These are phyloP conservation scores for Erithacus rubecula DNA, from an alignment of 2,797 vertebrate genomes.

Conservation along the genomic window DNA sequence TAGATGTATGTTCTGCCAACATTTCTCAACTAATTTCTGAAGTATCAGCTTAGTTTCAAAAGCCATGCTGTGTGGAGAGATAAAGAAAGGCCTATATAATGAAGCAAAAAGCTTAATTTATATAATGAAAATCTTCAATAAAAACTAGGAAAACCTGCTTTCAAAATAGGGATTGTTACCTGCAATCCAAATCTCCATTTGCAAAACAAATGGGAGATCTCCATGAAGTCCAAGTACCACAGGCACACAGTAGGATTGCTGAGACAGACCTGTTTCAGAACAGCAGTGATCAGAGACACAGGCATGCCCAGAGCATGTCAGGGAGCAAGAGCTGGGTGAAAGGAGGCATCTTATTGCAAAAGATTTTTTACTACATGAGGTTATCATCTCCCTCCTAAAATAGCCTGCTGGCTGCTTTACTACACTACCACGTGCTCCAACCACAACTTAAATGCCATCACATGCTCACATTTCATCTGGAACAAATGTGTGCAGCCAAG, in stretches of 20 bases:
- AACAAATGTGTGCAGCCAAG: constrained; percentile 21
- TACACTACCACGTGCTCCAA: constrained; percentile 21
- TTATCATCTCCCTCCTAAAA: constrained; percentile 53
- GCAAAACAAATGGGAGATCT: neutral
- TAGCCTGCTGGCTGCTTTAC: constrained; percentile 29
- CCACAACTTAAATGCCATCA: constrained; percentile 33
- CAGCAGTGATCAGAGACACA: neutral
- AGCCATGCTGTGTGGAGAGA: neutral
- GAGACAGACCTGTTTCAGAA: neutral
- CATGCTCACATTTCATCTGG: constrained; percentile 52
- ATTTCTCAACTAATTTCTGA: neutral
- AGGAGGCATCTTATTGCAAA: neutral
- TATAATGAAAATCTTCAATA: neutral
- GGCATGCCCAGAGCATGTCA: neutral
- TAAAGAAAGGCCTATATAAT: neutral
- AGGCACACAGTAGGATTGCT: neutral
- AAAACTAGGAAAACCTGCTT: neutral
- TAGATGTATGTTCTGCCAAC: neutral
- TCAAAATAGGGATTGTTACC: neutral
- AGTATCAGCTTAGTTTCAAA: neutral
- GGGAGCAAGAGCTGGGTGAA: neutral
- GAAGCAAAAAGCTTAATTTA: neutral
- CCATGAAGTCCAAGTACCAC: neutral
- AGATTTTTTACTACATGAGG: constrained; percentile 6
- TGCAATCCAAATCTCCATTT: neutral